A percentile compares a stretch with the other conserved stretches of the same genome.
Evolutionary conservation across 1,140 invertebrate species (phyloP).

Genomic region (Eulimnadia texana): DNA sequence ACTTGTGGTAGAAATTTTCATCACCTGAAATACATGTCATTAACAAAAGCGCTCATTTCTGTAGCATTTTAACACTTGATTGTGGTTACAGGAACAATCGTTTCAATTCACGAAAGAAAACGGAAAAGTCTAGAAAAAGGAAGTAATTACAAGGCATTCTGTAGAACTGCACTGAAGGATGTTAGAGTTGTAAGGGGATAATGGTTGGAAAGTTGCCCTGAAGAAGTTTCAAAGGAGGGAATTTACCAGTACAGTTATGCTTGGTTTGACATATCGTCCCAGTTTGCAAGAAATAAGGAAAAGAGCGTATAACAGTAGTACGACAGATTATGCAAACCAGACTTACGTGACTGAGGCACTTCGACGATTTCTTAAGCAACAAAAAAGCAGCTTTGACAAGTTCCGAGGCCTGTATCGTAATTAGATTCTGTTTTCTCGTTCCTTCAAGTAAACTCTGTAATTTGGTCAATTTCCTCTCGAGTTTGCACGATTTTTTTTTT

Average conservation of each 20-base stretch:
- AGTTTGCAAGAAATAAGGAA: too few species aligned
- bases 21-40: background rate
- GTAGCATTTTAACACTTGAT: background rate
- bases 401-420: background rate
- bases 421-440: background rate
- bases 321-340: background rate
- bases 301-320: background rate
- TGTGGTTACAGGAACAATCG: background rate
- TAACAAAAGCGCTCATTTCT: background rate
- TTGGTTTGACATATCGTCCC: too few species aligned
- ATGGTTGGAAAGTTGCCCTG: too few species aligned
- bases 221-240: too few species aligned
- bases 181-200: too few species aligned
- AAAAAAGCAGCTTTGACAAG: background rate
- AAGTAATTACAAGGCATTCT: too few species aligned
- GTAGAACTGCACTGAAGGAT: too few species aligned
- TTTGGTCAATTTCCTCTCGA: background rate
- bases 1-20: background rate
- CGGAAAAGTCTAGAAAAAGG: too few species aligned
- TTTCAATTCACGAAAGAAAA: too few species aligned
- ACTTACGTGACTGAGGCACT: background rate
- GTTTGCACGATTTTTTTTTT: background rate
- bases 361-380: background rate
- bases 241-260: too few species aligned
- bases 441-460: background rate